Base-by-base conservation (phyloP, 1,140 invertebrate species). In the Capitella teleta region DNA sequence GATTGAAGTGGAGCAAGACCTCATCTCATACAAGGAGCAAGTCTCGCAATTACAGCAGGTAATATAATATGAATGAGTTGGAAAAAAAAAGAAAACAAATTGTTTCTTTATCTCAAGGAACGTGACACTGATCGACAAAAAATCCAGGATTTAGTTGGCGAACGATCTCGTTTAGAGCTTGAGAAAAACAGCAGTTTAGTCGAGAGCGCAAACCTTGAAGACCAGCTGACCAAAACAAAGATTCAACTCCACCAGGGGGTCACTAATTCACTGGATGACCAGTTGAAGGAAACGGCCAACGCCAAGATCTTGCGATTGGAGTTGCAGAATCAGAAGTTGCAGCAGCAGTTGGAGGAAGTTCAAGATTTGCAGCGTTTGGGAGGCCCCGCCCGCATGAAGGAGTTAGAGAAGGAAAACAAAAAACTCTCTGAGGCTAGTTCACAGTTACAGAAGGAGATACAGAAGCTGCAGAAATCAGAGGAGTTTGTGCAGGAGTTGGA, bases 261-360 rank as follows among this genome's bases (percentile, higher is more conserved):
- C n/a, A n/a, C n/a, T n/a, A n/a, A n/a, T n/a, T n/a, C 86, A 73
- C 74, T 94, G 49, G 79, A 76, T 8, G 86, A 91, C 61, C 87
- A 93, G 70, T 73, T 93, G 32, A 86, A 82, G 4, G 89, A 85
- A 57, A 90, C 88, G 71, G 86, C 87, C 12, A 84, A 91, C 70
- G 78, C 82, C 0, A 74, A 86, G 60, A 83, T 87, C 19, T 72
- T 92, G 6, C 83, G 86, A 70, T 68, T 95, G 28, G 87, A 95
- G 73, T 72, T 94, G 47, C 89, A 94, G 74, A 94, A 93, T 73
- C 85, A 87, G 63, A 79, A 84, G 54, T 75, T 96, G 14, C 76
- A 82, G n/a, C 81, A 82, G 19, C 79, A 85, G 8, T 78, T 92
- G 25, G 87, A 91, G 54, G 83, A 80, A 47, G 69, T 78, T 19